These are phyloP conservation scores for Pangasius krempfi DNA, from an alignment of 2,797 vertebrate genomes.

Conservation along the genomic window DNA sequence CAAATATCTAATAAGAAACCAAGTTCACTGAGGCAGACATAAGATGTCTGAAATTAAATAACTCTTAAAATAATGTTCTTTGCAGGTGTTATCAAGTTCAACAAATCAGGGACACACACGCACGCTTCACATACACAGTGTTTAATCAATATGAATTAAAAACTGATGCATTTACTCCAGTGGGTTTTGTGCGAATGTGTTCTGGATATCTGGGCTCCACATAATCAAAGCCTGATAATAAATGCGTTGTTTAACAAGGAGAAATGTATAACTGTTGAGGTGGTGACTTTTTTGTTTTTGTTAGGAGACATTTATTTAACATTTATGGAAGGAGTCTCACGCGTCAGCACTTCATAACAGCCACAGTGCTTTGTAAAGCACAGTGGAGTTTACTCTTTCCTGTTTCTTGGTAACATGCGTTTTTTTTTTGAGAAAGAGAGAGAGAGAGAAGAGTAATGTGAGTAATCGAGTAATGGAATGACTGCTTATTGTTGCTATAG, in stretches of 20 bases:
- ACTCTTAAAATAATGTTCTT: background rate
- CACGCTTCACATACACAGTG: background rate
- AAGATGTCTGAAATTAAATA: background rate
- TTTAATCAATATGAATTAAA: background rate
- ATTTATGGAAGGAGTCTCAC: background rate
- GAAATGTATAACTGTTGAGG: background rate
- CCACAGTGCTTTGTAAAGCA: background rate
- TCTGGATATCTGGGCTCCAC: background rate
- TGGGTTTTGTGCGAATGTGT: background rate
- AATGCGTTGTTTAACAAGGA: background rate
- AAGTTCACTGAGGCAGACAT: background rate
- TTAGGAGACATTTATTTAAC: background rate
- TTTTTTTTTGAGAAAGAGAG: background rate
- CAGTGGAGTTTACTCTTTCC: background rate
- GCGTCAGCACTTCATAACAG: too few relatives aligned
- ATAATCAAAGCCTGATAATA: background rate
- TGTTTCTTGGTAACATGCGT: too few relatives aligned
- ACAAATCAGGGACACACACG: background rate
- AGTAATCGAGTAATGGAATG: background rate
- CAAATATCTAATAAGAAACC: background rate
- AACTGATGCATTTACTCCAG: background rate
- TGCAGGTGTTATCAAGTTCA: background rate
- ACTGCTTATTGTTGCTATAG: background rate
- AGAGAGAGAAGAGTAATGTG: background rate
- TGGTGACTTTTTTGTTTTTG: background rate